A percentile compares a stretch with the other conserved stretches of the same genome.
phyloP scores from a whole-genome alignment of 2,797 vertebrate genomes.

The Galagoides demidoff region DNA sequence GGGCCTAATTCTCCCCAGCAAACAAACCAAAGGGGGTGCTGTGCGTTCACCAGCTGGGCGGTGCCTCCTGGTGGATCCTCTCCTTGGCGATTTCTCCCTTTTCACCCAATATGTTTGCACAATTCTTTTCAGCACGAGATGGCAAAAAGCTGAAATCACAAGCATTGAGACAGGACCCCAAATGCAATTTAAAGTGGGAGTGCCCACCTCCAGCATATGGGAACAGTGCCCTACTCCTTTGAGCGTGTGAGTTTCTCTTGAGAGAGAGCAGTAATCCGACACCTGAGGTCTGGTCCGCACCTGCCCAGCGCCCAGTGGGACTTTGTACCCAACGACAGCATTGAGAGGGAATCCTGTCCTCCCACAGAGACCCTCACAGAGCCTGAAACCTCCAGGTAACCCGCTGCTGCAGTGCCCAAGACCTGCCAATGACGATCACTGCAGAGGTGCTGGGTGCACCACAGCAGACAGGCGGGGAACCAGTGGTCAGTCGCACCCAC shows the following conservation, averaged over 20 bases:
- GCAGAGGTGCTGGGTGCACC: no score
- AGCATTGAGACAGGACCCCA: not conserved
- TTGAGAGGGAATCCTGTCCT: no score
- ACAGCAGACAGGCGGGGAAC: no score
- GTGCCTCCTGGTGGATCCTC: not conserved
- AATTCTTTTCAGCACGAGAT: not conserved
- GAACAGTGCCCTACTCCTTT: no score
- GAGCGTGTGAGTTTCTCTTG: not conserved
- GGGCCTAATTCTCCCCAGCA: no score
- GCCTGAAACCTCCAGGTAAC: not conserved
- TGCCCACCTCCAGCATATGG: no score
- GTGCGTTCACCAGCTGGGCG: not conserved
- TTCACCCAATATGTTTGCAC: not conserved
- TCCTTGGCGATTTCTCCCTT: not conserved
- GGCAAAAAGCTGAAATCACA: not conserved
- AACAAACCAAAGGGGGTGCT: no score
- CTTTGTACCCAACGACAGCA: no score
- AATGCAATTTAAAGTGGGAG: not conserved
- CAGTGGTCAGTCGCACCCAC: no score
- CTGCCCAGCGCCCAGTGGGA: no score
- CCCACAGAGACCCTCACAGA: not conserved
- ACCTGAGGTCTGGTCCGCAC: no score
- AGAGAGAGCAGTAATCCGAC: not conserved
- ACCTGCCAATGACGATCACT: not conserved
- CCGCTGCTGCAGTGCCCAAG: no score